phyloP scores from a whole-genome alignment of 2,888 invertebrate species.

The Tuta absoluta region DNA sequence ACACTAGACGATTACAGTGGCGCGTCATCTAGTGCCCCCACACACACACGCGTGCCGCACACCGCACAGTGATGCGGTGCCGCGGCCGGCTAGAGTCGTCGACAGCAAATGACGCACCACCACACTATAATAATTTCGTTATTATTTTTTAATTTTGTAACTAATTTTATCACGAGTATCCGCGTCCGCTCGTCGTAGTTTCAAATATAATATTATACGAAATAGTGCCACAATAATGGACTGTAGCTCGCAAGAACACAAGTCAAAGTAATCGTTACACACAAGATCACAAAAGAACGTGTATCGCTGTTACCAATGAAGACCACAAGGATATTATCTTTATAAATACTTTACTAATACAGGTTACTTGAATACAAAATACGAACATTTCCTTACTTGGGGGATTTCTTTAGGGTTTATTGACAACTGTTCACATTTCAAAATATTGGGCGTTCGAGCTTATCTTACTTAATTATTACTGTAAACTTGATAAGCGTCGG shows the following conservation, averaged over 20 bases:
- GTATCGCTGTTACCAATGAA: conserved; percentile 77
- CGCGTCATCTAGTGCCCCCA: background rate
- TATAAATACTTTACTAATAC: conserved; percentile 60
- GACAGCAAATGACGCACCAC: conserved; percentile 47
- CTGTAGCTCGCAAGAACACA: conserved; percentile 59
- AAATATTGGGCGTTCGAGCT: conserved; percentile 54
- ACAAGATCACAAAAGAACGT: conserved; percentile 67
- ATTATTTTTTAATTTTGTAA: conserved; percentile 68
- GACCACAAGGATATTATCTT: conserved; percentile 81
- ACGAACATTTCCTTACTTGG: conserved; percentile 50
- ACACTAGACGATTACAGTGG: conserved; percentile 59
- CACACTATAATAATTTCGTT: conserved; percentile 75
- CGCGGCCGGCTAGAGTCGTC: conserved; percentile 32
- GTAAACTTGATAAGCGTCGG: conserved; percentile 70
- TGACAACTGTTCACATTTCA: conserved; percentile 42
- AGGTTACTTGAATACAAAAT: conserved; percentile 68
- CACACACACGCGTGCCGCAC: background rate
- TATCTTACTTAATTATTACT: conserved; percentile 61
- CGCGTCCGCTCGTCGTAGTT: conserved; percentile 77
- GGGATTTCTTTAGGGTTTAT: conserved; percentile 32
- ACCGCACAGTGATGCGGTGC: conserved; percentile 38
- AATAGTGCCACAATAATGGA: conserved; percentile 61
- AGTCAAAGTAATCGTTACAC: conserved; percentile 49
- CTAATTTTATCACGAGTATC: conserved; percentile 78
- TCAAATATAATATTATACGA: conserved; percentile 73